phyloP scores from a whole-genome alignment of 2,113 vertebrate genomes.

The Lamprologus speciosus region DNA sequence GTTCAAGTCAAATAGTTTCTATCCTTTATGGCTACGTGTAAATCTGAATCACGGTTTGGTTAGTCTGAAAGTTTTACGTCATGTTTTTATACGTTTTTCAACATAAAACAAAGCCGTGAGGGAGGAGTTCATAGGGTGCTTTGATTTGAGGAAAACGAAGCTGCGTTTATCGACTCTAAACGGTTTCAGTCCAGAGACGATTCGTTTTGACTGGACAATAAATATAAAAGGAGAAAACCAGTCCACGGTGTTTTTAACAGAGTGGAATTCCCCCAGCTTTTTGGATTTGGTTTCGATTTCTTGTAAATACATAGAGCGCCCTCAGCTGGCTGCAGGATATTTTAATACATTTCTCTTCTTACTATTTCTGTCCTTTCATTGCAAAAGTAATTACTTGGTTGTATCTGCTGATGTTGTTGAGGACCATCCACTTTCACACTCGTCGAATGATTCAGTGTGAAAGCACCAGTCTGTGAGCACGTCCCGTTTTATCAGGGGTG shows the following conservation, averaged over 20 bases:
- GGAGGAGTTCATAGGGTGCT: fast-evolving
- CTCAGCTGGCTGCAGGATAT: neutral
- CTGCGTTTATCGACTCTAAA: neutral
- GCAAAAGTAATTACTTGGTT: neutral
- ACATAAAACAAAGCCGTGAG: fast-evolving
- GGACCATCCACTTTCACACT: neutral
- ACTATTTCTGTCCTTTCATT: neutral
- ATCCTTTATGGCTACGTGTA: neutral
- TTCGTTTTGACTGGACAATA: neutral
- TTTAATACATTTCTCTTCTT: neutral
- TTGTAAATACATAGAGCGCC: neutral
- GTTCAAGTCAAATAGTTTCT: fast-evolving
- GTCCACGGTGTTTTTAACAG: neutral
- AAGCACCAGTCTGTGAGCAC: neutral
- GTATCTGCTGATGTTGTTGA: neutral
- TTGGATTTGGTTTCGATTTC: constrained; percentile 21
- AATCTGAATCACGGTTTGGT: fast-evolving
- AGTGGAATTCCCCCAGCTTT: neutral
- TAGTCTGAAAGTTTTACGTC: neutral
- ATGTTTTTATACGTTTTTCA: neutral
- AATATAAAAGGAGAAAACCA: neutral
- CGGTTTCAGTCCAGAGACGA: neutral
- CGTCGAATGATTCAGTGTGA: neutral
- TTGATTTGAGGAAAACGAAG: neutral
- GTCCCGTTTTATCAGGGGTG: neutral